Evolutionary conservation across 1,140 invertebrate genomes (phyloP), one percentile per base, ranked within the genome.

Genomic region (Oreohelix idahoensis): DNA sequence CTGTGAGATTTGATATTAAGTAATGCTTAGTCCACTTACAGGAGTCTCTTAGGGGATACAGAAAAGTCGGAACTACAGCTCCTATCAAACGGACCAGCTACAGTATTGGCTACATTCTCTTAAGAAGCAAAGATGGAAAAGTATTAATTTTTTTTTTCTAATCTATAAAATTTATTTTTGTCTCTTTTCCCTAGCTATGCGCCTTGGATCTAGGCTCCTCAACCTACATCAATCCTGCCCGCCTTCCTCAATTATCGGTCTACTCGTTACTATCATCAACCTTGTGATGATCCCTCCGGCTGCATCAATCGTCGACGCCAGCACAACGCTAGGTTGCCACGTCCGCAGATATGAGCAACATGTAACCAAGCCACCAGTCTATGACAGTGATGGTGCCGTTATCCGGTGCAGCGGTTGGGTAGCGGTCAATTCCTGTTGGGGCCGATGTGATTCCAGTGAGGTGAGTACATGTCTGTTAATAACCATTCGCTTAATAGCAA

Each of bases 391-490:
- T 88, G 92, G 93, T 0, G 93, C 94, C 45, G 95, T 95, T 0
- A 93, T 94, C 66, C 92, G 94, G 35, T 96, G 96, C 88, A 95
- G 94, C 94, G 96, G 96, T 86, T 93, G 94, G 36, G 84, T 90
- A 4, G 95, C 94, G 42, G 95, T 96, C 4, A 94, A 94, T 92
- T 95, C 95, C 0, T 97, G 96, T 89, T 96, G 96, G 95, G 96
- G 96, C 79, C 94, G 96, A 49, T 97, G 96, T 85, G 95, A 96
- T 88, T 96, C 96, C 0, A 96, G 95, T 88, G 96, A 97, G 94
- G 95, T 94, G 91, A 91, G 85, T 69, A n/a, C n/a, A n/a, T n/a
- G n/a, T n/a, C n/a, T n/a, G n/a, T n/a, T n/a, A n/a, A n/a, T n/a
- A n/a, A n/a, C n/a, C n/a, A n/a, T n/a, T n/a, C n/a, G n/a, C n/a